Conservation (phyloP, 2,888 invertebrate genomes). For the Ernsta delagoae region DNA sequence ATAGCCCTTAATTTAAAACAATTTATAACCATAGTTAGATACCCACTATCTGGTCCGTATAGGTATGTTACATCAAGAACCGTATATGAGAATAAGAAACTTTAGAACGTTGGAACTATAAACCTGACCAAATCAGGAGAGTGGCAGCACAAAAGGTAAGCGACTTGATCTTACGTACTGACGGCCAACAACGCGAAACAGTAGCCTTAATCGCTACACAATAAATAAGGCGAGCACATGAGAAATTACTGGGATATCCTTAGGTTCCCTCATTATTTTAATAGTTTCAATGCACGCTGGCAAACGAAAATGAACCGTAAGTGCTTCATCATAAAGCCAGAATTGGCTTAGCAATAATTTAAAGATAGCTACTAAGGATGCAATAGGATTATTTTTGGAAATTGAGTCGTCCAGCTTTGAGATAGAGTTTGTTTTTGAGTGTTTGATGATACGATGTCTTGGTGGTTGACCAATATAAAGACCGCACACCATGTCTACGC, state of each 20-base stretch:
- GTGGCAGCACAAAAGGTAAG: constrained; percentile 43
- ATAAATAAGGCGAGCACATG: constrained; percentile 79
- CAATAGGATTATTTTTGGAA: constrained; percentile 42
- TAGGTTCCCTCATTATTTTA: constrained; percentile 79
- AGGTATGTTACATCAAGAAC: too few relatives aligned
- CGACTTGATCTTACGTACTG: constrained; percentile 44
- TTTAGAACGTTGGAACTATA: neutral
- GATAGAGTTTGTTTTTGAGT: constrained; percentile 49
- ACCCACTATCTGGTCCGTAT: too few relatives aligned
- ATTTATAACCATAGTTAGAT: too few relatives aligned
- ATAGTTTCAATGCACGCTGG: constrained; percentile 62
- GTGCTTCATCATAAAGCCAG: constrained; percentile 44
- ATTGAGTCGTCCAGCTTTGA: constrained; percentile 42
- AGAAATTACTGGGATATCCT: constrained; percentile 78
- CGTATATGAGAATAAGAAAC: neutral
- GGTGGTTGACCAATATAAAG: constrained; percentile 61
- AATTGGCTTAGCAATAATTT: constrained; percentile 42
- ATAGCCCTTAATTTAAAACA: too few relatives aligned
- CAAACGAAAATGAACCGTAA: constrained; percentile 50
- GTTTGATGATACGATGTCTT: constrained; percentile 44
- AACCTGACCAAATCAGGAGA: constrained; percentile 12
- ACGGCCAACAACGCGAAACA: constrained; percentile 61
- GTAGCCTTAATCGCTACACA: constrained; percentile 71
- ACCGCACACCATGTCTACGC: constrained; percentile 74
- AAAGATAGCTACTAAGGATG: constrained; percentile 53